Base-by-base conservation (phyloP, 1,140 invertebrate species). In the Lithobius niger region DNA sequence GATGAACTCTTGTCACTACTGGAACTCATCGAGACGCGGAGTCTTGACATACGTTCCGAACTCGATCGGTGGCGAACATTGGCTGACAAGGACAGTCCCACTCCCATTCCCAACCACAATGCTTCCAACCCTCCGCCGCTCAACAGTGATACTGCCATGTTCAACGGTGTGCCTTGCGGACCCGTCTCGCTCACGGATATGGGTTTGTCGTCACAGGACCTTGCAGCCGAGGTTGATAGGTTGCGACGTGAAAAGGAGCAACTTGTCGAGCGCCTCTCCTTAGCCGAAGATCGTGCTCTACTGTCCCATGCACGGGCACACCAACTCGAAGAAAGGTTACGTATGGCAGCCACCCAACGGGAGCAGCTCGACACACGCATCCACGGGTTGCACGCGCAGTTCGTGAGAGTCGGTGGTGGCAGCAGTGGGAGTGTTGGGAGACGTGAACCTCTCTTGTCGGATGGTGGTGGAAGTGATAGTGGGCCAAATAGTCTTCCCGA, bases 1-100 rank as follows among this genome's bases (percentile, higher is more conserved):
- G 86, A 88, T 64, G 87, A 91, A 63, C 73, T 90, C 13, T 86
- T 84, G 79, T 84, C 85, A 59, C 73, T 90, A 25, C 73, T 91
- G 50, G 86, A 91, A 65, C 82, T 87, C 58, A 89, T 89, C 60
- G 84, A 90, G 59, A 72, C 81, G 24, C 85, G 86, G 61, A 85
- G 84, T 0, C 80, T 79, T 18, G 74, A 80, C 36, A 74, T 88
- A 60, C 76, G 84, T 57, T 79, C 86, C 55, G 85, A 88, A 64
- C 79, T 82, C 19, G 40, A 47, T 10, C 13, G 18, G 16, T n/a
- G n/a, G 6, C 22, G 10, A 6, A 43, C 16, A 22, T 18, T 18
- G 13, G 19, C 26, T 16, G 18, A n/a, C 15, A 18, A 24, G 6
- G 6, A 47, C 26, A 44, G n/a, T 13, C n/a, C 1, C 21, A 22